Evolutionary conservation across 2,797 vertebrate species (phyloP).

Genomic region (Hippoglossus hippoglossus): DNA sequence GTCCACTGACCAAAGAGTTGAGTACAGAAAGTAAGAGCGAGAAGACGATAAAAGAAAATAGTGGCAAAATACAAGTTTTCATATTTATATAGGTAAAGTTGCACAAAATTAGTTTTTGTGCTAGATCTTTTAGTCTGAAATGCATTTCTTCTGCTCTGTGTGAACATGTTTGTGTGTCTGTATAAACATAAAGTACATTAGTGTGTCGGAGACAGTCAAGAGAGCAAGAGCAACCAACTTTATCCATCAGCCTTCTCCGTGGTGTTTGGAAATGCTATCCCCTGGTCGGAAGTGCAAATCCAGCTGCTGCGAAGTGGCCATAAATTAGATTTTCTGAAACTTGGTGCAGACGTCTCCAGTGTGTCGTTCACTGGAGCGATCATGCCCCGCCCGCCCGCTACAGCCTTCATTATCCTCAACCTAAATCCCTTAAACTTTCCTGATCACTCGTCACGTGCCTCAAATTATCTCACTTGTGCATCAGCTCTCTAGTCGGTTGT

Average conservation of each 20-base stretch:
- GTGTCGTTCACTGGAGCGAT: slow-evolving; percentile 60
- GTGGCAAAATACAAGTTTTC: slow-evolving; percentile 3
- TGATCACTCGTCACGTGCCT: slow-evolving; percentile 52
- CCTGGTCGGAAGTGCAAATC: slow-evolving; percentile 84
- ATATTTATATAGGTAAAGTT: no score
- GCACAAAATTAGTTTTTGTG: background rate
- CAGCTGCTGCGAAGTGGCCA: slow-evolving; percentile 80
- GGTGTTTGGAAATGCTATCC: slow-evolving; percentile 82
- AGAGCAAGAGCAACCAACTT: slow-evolving; percentile 24
- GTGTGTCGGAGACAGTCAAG: slow-evolving; percentile 14
- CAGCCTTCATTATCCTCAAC: slow-evolving; percentile 65
- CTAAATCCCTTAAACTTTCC: slow-evolving; percentile 58
- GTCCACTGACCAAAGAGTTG: slow-evolving; percentile 16
- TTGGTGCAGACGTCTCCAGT: slow-evolving; percentile 74
- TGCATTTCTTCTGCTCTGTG: background rate
- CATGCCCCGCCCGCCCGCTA: slow-evolving; percentile 32
- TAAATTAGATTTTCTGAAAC: slow-evolving; percentile 83
- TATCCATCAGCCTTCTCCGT: slow-evolving; percentile 47
- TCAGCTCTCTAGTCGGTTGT: slow-evolving; percentile 19
- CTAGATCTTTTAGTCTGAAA: background rate
- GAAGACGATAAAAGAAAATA: slow-evolving; percentile 2
- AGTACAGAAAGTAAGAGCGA: background rate
- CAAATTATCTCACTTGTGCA: slow-evolving; percentile 24
- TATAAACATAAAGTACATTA: slow-evolving; percentile 31
- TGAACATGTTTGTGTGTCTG: slow-evolving; percentile 24